Conservation (phyloP, 2,113 vertebrate genomes). For the Crotalus horridus region DNA sequence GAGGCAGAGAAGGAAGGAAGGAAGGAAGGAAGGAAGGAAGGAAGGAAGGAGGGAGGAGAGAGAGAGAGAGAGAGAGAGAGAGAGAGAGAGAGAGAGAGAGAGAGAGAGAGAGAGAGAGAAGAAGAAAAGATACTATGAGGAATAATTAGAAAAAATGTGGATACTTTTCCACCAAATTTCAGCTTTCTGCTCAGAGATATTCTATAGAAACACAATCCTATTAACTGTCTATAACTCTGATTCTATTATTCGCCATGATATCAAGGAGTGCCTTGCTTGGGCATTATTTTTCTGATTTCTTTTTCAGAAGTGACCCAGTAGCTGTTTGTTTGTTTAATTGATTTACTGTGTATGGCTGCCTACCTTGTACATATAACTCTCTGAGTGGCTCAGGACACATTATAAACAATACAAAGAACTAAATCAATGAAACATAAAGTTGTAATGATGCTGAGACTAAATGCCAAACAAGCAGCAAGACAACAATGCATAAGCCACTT, state of each 20-base stretch:
- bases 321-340: neutral
- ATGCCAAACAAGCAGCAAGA: neutral
- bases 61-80: no score
- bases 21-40: neutral
- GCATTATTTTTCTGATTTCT: neutral
- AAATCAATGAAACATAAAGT: neutral
- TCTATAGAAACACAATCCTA: neutral
- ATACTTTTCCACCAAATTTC: neutral
- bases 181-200: neutral
- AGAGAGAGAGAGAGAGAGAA: neutral
- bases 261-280: neutral
- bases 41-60: rapidly evolving
- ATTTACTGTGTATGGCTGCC: neutral
- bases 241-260: neutral
- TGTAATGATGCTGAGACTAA: neutral
- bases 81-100: no score
- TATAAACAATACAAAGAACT: neutral
- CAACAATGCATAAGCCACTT: neutral
- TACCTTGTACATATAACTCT: neutral
- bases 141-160: neutral
- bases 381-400: neutral
- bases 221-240: neutral
- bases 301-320: neutral
- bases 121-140: neutral
- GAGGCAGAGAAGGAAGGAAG: no score